Percentiles rank a stretch among this genome's conserved stretches.
Conservation (phyloP, 37 sponge, comb jelly and placozoan genomes). For the Tethya wilhelma region DNA sequence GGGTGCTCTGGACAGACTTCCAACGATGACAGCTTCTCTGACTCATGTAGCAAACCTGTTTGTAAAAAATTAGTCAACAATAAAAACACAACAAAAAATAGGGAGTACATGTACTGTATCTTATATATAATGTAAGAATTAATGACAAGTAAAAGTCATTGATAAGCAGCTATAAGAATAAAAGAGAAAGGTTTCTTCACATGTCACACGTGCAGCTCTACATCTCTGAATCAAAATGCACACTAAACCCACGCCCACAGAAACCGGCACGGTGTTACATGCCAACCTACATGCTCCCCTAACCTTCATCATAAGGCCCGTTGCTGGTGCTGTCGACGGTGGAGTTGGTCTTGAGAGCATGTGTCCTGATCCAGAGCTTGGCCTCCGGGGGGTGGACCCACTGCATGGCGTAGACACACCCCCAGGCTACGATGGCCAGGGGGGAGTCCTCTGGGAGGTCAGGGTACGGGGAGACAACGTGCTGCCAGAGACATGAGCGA, state of each 20-base stretch:
- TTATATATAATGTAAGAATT: no score
- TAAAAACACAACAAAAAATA: no score
- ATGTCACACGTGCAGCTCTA: no score
- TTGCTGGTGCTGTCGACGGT: background rate
- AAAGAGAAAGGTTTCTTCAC: no score
- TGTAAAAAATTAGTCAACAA: no score
- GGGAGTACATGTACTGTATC: no score
- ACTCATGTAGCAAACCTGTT: no score
- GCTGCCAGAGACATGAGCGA: slow-evolving; percentile 51
- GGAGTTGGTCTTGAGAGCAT: slow-evolving; percentile 33
- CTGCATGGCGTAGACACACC: slow-evolving; percentile 66
- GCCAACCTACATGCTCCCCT: background rate
- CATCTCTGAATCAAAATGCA: no score
- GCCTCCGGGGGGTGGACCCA: slow-evolving; percentile 47
- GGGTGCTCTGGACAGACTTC: no score
- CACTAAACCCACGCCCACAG: background rate
- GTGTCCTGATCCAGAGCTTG: slow-evolving; percentile 49
- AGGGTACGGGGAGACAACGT: slow-evolving; percentile 84
- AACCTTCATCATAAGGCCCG: slow-evolving; percentile 62
- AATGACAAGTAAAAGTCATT: no score
- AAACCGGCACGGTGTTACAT: background rate
- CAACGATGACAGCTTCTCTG: no score
- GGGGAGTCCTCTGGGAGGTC: slow-evolving; percentile 59
- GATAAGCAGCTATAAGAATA: no score
- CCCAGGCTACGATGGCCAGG: slow-evolving; percentile 76